phyloP scores from a whole-genome alignment of 2,113 vertebrate genomes.

The Perca flavescens region DNA sequence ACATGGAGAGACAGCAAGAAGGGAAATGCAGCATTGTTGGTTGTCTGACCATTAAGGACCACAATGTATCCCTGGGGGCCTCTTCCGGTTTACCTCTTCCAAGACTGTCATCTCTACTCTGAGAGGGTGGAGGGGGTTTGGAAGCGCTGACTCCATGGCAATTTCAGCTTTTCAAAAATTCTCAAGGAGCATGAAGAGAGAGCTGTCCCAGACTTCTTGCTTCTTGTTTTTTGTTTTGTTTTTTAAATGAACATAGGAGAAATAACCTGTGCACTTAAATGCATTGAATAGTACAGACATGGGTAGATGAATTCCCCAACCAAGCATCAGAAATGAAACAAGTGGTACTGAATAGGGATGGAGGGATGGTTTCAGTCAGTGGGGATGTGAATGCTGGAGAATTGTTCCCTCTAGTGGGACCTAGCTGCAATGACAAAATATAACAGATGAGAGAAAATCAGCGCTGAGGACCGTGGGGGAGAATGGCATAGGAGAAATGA shows the following conservation, averaged over 20 bases:
- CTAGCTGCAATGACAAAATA: slow-evolving; percentile 66
- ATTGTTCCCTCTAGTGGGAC: slow-evolving; percentile 67
- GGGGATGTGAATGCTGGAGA: slow-evolving; percentile 62
- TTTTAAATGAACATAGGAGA: slow-evolving; percentile 73
- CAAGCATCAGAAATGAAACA: slow-evolving; percentile 62
- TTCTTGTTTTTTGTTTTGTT: slow-evolving; percentile 59
- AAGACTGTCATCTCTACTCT: slow-evolving; percentile 68
- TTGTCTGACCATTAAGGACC: slow-evolving; percentile 57
- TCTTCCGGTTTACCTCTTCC: slow-evolving; percentile 72
- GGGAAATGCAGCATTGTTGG: slow-evolving; percentile 58
- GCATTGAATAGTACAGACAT: slow-evolving; percentile 71
- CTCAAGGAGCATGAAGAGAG: slow-evolving; percentile 50
- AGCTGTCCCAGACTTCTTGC: slow-evolving; percentile 67
- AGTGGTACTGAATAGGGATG: slow-evolving; percentile 71
- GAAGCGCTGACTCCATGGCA: slow-evolving; percentile 61
- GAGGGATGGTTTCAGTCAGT: slow-evolving; percentile 40
- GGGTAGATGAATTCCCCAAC: slow-evolving; percentile 62
- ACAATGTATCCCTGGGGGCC: slow-evolving; percentile 61
- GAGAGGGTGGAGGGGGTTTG: slow-evolving; percentile 64
- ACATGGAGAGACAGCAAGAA: slow-evolving; percentile 59
- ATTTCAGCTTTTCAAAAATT: slow-evolving; percentile 59
- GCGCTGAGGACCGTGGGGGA: slow-evolving; percentile 11
- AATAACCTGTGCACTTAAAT: slow-evolving; percentile 78
- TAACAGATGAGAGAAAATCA: slow-evolving; percentile 46
- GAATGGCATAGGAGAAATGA: slow-evolving; percentile 61